These are phyloP conservation scores for Acleris cristana DNA, from an alignment of 2,888 invertebrate genomes.

Conservation along the genomic window DNA sequence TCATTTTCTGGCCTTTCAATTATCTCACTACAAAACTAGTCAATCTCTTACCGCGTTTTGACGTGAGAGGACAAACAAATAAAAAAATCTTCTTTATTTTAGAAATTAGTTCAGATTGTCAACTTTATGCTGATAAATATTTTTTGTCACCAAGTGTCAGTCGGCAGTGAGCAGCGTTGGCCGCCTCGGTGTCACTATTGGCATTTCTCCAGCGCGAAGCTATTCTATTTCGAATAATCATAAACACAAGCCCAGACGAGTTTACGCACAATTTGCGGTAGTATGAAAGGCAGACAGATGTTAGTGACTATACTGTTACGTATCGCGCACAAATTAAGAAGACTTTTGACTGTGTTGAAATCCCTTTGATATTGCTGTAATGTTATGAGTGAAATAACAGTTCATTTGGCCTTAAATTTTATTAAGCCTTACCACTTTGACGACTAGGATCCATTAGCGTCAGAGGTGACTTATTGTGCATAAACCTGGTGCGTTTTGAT, in stretches of 20 bases:
- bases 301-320: constrained; percentile 17
- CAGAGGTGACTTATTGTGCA: no score
- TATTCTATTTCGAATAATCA: constrained; percentile 34
- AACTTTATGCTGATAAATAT: neutral
- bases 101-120: no score
- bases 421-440: neutral
- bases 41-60: no score
- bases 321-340: constrained; percentile 21
- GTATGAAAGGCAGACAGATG: constrained; percentile 17
- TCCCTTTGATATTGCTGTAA: constrained; percentile 20
- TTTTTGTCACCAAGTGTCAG: constrained; percentile 12
- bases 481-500: no score
- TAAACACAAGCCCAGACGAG: constrained; percentile 25
- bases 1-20: no score
- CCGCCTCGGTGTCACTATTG: constrained; percentile 25
- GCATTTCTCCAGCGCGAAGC: constrained; percentile 26
- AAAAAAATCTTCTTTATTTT: no score
- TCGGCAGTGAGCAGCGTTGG: neutral
- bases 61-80: no score
- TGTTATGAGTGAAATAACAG: constrained; percentile 6
- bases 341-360: constrained; percentile 15
- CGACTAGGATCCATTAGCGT: neutral
- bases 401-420: neutral
- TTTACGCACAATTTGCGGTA: constrained; percentile 31
- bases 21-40: no score